Evolutionary conservation across 2,797 vertebrate genomes (phyloP), one percentile per base, ranked within the genome.

Genomic region (Enteromius treurensis): DNA sequence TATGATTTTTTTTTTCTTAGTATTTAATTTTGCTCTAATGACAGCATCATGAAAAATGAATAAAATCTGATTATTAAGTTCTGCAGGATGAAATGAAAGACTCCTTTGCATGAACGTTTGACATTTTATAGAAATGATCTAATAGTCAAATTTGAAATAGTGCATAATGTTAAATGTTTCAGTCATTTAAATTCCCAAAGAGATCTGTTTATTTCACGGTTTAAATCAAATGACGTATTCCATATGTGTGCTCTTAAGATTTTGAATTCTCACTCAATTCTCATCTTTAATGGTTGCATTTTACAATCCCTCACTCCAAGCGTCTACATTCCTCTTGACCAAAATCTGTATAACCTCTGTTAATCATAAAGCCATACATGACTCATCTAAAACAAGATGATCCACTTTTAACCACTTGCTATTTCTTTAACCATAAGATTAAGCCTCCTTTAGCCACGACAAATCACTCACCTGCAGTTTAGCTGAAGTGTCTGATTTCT

Each of bases 401-500:
- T 53, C 68, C 8, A 29, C 62, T 23, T 6, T 21, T 19, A 62
- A 37, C 42, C 42, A n/a, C 29, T 55, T 32, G 14, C 3, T 74
- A 14, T 4, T 23, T 8, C 65, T 40, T 65, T 70, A 62, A 21
- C 8, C 11, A 15, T 64, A 21, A 53, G 19, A 53, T 53, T 53
- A 21, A 21, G 67, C 21, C 9, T 23, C 4, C 70, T 37, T 71
- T 73, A 65, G 17, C 23, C 13, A 19, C 65, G 37, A 65, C 55
- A 70, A 29, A 40, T 77, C n/a, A 67, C 93, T 96, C 93, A 99
- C 98, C 96, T 99, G 97, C 98, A 99, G 85, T 93, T 93, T 89
- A 99, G 94, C 86, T 89, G 90, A 84, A 99, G 95, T 14, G 94
- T 95, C 91, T 97, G 93, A 89, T 97, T 96, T 84, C 90, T 92